phyloP scores from a whole-genome alignment of 2,113 vertebrate genomes.

The Lophura nycthemera region DNA sequence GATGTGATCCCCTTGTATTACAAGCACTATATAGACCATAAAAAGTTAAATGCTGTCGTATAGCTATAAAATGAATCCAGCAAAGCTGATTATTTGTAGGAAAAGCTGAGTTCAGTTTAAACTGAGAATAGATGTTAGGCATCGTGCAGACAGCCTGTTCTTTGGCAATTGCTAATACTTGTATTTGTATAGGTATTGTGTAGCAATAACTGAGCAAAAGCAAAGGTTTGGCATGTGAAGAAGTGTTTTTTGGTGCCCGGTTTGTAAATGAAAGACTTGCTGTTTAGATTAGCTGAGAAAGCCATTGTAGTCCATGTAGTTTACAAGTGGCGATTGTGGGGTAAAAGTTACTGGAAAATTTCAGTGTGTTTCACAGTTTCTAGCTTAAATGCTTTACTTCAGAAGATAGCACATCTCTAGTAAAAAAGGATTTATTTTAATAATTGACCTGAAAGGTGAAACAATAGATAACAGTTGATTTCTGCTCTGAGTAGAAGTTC shows the following conservation, averaged over 20 bases:
- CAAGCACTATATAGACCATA: neutral
- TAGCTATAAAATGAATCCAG: neutral
- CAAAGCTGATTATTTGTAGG: neutral
- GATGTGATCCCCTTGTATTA: neutral
- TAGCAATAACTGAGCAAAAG: neutral
- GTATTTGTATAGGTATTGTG: neutral
- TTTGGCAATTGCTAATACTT: neutral
- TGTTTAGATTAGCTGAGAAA: neutral
- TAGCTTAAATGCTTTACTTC: neutral
- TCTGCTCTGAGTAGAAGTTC: neutral
- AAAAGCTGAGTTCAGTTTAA: neutral
- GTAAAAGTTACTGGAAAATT: neutral
- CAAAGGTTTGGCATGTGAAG: neutral
- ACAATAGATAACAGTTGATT: neutral
- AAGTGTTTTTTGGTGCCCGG: rapidly evolving
- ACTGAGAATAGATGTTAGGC: neutral
- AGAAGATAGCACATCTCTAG: neutral
- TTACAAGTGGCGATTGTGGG: neutral
- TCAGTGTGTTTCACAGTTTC: neutral
- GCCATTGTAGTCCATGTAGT: neutral
- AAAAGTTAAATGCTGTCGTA: neutral
- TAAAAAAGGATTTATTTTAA: neutral
- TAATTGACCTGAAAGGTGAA: neutral
- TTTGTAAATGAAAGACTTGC: neutral
- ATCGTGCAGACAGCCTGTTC: neutral